Conservation (phyloP, 2,888 invertebrate genomes). For the Drosophila planitibia region DNA sequence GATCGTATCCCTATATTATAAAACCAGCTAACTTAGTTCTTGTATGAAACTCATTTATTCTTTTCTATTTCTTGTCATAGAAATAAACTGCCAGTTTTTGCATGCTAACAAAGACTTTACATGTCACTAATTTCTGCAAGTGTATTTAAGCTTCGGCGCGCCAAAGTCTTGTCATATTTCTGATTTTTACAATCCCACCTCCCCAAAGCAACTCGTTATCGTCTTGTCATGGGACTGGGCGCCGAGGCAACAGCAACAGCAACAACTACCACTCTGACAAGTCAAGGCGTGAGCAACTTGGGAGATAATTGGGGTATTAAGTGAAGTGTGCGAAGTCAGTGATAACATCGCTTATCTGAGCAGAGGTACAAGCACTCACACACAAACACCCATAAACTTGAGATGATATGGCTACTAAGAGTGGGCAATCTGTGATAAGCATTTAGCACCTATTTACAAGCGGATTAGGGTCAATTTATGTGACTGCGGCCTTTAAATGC, state of each 20-base stretch:
- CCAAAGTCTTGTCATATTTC: rapidly evolving
- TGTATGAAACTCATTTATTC: neutral
- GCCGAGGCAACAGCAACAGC: constrained; percentile 3
- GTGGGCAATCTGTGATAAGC: constrained; percentile 25
- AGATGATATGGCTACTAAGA: constrained; percentile 12
- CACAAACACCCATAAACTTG: neutral
- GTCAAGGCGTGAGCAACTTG: constrained; percentile 20
- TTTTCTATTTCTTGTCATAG: neutral
- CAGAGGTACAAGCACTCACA: neutral
- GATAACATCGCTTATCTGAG: constrained; percentile 48
- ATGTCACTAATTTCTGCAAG: neutral
- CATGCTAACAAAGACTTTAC: too few species aligned
- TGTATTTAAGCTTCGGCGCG: neutral
- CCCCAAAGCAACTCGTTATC: constrained; percentile 24
- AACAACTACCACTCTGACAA: neutral
- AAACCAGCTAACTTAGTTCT: neutral
- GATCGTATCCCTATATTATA: neutral
- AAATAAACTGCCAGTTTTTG: too few species aligned
- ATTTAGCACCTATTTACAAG: constrained; percentile 46
- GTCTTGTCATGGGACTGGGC: constrained; percentile 46
- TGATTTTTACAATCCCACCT: neutral
- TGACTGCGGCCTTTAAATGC: neutral
- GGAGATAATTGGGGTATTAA: constrained; percentile 73
- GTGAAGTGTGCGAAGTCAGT: constrained; percentile 48
- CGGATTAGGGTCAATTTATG: constrained; percentile 38